These are phyloP conservation scores for Marisa cornuarietis DNA, from an alignment of 1,140 invertebrate species.

Conservation along the genomic window DNA sequence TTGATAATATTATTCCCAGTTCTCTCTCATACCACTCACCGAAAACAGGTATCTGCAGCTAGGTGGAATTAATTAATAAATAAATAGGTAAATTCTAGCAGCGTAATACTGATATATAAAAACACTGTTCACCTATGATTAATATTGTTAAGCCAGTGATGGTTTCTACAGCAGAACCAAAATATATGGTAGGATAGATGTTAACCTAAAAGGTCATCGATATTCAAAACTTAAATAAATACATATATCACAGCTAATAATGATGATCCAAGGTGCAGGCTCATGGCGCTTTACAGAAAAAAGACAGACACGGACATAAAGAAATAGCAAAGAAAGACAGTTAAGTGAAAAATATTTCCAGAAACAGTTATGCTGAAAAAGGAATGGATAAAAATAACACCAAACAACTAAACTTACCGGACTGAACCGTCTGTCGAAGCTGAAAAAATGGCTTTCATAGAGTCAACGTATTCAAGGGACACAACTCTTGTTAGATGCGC, in stretches of 20 bases:
- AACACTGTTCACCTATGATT: background rate
- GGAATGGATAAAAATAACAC: too few relatives aligned
- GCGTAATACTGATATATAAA: background rate
- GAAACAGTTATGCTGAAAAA: too few relatives aligned
- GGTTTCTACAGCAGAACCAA: too few relatives aligned
- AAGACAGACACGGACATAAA: background rate
- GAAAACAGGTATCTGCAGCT: background rate
- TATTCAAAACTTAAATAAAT: too few relatives aligned
- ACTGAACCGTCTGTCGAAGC: conserved; percentile 63
- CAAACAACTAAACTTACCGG: conserved; percentile 41
- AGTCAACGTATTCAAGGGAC: conserved; percentile 52
- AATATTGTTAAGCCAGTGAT: too few relatives aligned
- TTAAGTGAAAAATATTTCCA: too few relatives aligned
- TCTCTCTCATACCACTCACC: background rate
- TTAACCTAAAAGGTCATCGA: too few relatives aligned
- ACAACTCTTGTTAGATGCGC: conserved; percentile 60
- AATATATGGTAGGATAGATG: too few relatives aligned
- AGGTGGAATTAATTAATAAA: background rate
- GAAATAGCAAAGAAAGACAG: too few relatives aligned
- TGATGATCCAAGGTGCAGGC: too few relatives aligned
- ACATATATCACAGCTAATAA: too few relatives aligned
- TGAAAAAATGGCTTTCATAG: conserved; percentile 53
- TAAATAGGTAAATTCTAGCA: background rate
- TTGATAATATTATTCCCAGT: background rate
- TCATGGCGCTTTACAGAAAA: background rate